phyloP scores from a whole-genome alignment of 2,888 invertebrate genomes.

The Dynastes tityus region DNA sequence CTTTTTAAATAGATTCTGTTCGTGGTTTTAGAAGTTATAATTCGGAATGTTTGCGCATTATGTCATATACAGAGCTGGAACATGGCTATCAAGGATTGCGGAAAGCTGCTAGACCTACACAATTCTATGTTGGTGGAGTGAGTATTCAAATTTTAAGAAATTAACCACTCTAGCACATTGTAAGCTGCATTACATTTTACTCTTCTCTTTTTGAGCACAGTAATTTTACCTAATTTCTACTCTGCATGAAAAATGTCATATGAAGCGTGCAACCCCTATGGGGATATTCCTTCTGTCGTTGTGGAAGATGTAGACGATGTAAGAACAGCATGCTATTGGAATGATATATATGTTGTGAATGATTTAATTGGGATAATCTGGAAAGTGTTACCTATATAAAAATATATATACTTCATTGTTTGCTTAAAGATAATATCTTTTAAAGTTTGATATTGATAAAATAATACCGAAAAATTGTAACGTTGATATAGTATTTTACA shows the following conservation, averaged over 20 bases:
- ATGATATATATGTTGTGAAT: constrained; percentile 13
- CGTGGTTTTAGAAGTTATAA: constrained; percentile 13
- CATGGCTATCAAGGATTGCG: constrained; percentile 92
- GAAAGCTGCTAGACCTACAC: constrained; percentile 77
- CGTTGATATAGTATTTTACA: too few relatives aligned
- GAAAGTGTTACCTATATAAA: constrained; percentile 4
- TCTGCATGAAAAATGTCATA: constrained; percentile 40
- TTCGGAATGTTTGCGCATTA: constrained; percentile 64
- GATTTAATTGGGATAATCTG: neutral
- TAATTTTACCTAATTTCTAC: constrained; percentile 15
- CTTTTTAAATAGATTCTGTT: constrained; percentile 13
- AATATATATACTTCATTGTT: too few relatives aligned
- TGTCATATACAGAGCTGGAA: constrained; percentile 95
- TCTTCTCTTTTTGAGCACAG: constrained; percentile 36
- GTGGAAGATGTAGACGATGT: constrained; percentile 65
- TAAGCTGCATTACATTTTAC: constrained; percentile 43
- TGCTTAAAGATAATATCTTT: too few relatives aligned
- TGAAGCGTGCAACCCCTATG: constrained; percentile 39
- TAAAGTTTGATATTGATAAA: too few relatives aligned
- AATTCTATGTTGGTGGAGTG: constrained; percentile 84
- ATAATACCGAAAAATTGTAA: too few relatives aligned
- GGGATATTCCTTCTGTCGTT: constrained; percentile 62
- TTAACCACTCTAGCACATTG: neutral
- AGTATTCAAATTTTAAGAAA: constrained; percentile 65
- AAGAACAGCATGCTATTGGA: constrained; percentile 21